These are phyloP conservation scores for Chionoecetes opilio DNA, from an alignment of 1,140 invertebrate species.

Conservation along the genomic window DNA sequence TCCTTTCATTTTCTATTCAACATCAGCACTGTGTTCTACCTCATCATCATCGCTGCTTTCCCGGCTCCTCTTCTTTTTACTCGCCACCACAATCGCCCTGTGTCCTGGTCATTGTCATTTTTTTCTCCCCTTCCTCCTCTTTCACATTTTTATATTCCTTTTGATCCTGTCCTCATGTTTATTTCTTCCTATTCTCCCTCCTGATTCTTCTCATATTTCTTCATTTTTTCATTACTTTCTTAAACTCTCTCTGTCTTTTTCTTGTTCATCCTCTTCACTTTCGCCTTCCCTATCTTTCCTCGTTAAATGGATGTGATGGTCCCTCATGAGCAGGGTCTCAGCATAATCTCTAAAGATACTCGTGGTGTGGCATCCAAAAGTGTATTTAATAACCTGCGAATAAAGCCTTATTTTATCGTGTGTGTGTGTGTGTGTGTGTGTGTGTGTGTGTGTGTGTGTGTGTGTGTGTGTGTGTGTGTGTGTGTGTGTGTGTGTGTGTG, in stretches of 20 bases:
- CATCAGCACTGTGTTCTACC: too few relatives aligned
- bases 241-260: neutral
- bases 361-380: neutral
- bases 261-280: neutral
- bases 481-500: too few relatives aligned
- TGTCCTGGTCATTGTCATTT: too few relatives aligned
- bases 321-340: neutral
- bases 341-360: conserved; percentile 14
- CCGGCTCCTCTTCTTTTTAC: too few relatives aligned
- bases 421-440: neutral
- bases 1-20: too few relatives aligned
- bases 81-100: too few relatives aligned
- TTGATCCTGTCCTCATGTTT: neutral
- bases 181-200: neutral
- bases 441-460: neutral
- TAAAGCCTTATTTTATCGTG: neutral
- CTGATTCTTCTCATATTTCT: neutral
- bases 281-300: neutral
- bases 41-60: too few relatives aligned
- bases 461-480: too few relatives aligned
- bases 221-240: neutral
- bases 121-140: too few relatives aligned
- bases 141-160: neutral
- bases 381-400: neutral
- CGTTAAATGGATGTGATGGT: too few relatives aligned